Base-by-base conservation (phyloP, 2,797 vertebrate genomes). In the Prunella strophiata region DNA sequence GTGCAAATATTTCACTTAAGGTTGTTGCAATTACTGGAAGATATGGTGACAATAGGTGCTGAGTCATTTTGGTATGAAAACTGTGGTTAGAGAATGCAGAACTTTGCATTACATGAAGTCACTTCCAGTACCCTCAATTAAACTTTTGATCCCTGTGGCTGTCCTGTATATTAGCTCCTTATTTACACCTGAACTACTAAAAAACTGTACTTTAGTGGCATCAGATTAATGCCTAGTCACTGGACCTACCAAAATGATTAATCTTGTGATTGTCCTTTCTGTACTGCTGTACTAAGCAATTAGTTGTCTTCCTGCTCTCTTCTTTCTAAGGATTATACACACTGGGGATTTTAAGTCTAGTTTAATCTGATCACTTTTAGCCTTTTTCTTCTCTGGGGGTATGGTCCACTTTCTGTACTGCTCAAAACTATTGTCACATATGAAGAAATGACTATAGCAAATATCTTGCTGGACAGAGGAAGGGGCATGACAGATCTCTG, bases 1-100 rank as follows among this genome's bases (percentile, higher is more conserved):
- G 88, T 59, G 73, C 54, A 94, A 94, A 73, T 85, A 77, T 88
- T 94, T 93, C 38, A 74, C 79, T 71, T 85, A 51, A 40, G 38
- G 65, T 42, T 89, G 59, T 83, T 91, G 88, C 76, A 95, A 48
- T 93, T 95, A 94, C 93, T 94, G 94, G 93, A 91, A 93, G 76
- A 84, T 30, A 75, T 1, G 16, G 57, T 88, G 82, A 16, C 29
- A 13, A 7, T 59, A 42, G 45, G n/a, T 70, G 80, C 43, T 3
- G 47, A 93, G 73, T 93, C 83, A 88, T 63, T 78, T 81, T 7
- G 1, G 16, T 82, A 72, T 86, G 76, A 59, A 88, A 93, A 88
- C 23, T 52, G 65, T 66, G 79, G 95, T 75, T 77, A 23, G 71
- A 77, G 73, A 83, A 94, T 72, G 61, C 38, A 63, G 85, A 94